phyloP scores from a whole-genome alignment of 2,888 invertebrate genomes.

The Drosophila anomalipes region DNA sequence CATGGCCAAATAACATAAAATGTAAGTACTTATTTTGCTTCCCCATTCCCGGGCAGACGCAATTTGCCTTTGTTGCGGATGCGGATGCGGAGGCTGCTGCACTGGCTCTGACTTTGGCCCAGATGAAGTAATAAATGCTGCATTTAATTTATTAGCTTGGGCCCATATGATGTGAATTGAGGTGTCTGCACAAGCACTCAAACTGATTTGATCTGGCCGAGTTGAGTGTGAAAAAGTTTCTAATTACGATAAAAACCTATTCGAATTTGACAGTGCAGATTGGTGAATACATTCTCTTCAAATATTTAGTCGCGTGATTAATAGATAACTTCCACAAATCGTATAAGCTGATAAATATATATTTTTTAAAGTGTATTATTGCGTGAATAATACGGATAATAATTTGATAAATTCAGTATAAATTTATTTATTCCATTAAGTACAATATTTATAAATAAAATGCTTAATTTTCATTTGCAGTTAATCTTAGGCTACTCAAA shows the following conservation, averaged over 20 bases:
- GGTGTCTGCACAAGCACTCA: constrained; percentile 41
- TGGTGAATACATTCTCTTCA: background rate
- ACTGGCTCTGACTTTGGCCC: constrained; percentile 35
- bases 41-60: constrained; percentile 23
- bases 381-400: background rate
- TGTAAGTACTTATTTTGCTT: constrained; percentile 53
- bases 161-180: constrained; percentile 36
- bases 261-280: background rate
- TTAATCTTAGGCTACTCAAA: background rate
- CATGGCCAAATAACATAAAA: constrained; percentile 73
- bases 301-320: background rate
- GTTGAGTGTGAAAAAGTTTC: constrained; percentile 10
- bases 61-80: constrained; percentile 21
- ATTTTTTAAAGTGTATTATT: background rate
- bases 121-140: constrained; percentile 77
- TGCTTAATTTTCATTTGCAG: background rate
- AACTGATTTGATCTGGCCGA: constrained; percentile 31
- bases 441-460: background rate
- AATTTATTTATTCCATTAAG: background rate
- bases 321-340: background rate
- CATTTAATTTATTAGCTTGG: constrained; percentile 68
- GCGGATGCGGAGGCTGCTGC: constrained; percentile 22
- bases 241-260: constrained; percentile 5
- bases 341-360: background rate
- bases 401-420: background rate